Conservation (phyloP, 2,888 invertebrate species). For the Dioctria rufipes region DNA sequence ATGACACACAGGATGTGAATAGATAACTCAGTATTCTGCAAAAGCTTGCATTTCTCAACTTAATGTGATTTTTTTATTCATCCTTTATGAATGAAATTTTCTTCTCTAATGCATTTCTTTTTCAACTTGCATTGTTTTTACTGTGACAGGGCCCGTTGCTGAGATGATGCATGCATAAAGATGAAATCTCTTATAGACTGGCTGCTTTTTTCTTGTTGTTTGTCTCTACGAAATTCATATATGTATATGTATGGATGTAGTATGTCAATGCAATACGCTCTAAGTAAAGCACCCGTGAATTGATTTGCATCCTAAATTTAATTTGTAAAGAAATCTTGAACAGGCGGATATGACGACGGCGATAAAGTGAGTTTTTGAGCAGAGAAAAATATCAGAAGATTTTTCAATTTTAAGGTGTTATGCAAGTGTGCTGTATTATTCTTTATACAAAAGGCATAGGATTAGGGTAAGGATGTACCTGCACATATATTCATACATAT, state of each 20-base stretch:
- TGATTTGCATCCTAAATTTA: constrained; percentile 36
- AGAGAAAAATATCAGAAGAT: too few relatives aligned
- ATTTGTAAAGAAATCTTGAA: constrained; percentile 25
- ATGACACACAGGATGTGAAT: background rate
- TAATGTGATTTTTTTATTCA: constrained; percentile 30
- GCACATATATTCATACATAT: too few relatives aligned
- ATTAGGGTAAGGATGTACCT: too few relatives aligned
- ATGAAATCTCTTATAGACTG: background rate
- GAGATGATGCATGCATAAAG: background rate
- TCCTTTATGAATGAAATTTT: background rate
- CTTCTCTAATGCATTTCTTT: constrained; percentile 9
- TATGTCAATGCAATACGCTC: constrained; percentile 5
- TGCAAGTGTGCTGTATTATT: too few relatives aligned
- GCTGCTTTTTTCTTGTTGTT: background rate
- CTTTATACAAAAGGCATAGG: too few relatives aligned
- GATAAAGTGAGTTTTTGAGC: too few relatives aligned
- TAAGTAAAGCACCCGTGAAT: constrained; percentile 26
- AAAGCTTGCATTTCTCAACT: constrained; percentile 2
- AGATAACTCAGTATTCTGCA: constrained; percentile 4
- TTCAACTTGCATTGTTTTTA: background rate
- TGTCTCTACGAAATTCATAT: background rate
- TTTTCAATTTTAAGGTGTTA: too few relatives aligned
- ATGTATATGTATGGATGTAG: too few relatives aligned
- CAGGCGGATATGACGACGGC: background rate
- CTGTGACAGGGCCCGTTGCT: background rate